Evolutionary conservation across 2,797 vertebrate species (phyloP).

Genomic region (Alectoris magna): DNA sequence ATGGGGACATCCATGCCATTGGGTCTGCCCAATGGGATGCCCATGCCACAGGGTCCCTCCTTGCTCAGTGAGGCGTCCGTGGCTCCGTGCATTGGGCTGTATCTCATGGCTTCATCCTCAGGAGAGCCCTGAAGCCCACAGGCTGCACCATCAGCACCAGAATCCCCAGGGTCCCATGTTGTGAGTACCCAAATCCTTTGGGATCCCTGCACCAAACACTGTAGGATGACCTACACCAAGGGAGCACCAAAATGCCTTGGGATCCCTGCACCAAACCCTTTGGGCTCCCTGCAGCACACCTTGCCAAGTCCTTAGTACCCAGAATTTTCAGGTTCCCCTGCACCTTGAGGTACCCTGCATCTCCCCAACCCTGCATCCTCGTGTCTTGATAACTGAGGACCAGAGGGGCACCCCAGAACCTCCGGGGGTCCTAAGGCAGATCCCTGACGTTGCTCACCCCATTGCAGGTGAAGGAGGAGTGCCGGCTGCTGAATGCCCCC

Average conservation of each 20-base stretch:
- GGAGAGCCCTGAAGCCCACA: background rate
- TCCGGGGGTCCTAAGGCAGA: background rate
- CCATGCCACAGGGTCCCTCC: background rate
- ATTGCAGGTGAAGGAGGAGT: slow-evolving; percentile 93
- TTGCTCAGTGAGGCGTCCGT: background rate
- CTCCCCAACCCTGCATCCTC: fast-evolving
- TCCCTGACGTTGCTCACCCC: background rate
- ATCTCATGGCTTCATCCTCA: background rate
- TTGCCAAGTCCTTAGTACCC: background rate
- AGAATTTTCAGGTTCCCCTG: background rate
- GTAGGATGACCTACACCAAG: too few species aligned
- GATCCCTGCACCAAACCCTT: background rate
- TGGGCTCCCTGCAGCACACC: background rate
- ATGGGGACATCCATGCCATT: background rate
- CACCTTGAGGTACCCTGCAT: fast-evolving
- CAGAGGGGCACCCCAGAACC: background rate
- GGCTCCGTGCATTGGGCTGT: background rate
- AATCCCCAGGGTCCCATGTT: background rate
- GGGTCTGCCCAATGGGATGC: too few species aligned
- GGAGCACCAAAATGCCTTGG: background rate
- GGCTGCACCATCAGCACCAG: background rate
- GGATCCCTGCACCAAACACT: background rate
- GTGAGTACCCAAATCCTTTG: background rate
- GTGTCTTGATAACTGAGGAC: fast-evolving
- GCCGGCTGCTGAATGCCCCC: slow-evolving; percentile 93